Evolutionary conservation across 2,797 vertebrate genomes (phyloP), one percentile per base, ranked within the genome.

Genomic region (Pipistrellus kuhlii): DNA sequence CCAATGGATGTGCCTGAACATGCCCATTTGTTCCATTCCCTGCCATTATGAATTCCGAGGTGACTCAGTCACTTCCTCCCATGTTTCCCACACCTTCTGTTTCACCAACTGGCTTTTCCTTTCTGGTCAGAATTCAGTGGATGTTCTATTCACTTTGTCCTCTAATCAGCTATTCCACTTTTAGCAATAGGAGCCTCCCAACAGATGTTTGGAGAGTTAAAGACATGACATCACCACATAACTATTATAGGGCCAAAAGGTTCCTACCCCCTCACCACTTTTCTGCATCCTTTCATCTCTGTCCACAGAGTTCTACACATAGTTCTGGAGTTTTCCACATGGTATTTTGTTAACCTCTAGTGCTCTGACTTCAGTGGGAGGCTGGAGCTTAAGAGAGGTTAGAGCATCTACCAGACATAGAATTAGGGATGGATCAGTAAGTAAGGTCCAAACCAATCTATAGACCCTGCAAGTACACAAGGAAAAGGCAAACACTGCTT

Each of bases 31-130:
- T 64, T 76, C 78, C 66, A 88, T 75, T 85, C 92, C 93, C 89
- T 85, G 73, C 73, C 53, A 55, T 93, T 94, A 82, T 48, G 82
- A 95, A 96, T 97, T 96, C 94, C 69, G 51, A 90, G 85, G 92
- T 91, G 81, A 83, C 38, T 94, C 81, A 82, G 84, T 92, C 93
- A 95, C 88, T 96, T 95, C 87, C 88, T 95, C 41, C 84, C 59
- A 14, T 83, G 73, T 81, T 44, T 75, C 87, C 78, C 41, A 46
- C 85, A 91, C 88, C 96, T 95, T 96, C 81, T 91, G 77, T 72
- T 85, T 88, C 41, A 91, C 94, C 96, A 97, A 73, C 93, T 97
- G 96, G 85, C 94, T 96, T 95, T 96, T 94, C 93, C 82, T 77
- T 95, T 96, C 77, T 94, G 89, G 96, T 96, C 88, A 94, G 93